These are phyloP conservation scores for Scaptomyza tumidula DNA, from an alignment of 2,888 invertebrate genomes.

Conservation along the genomic window DNA sequence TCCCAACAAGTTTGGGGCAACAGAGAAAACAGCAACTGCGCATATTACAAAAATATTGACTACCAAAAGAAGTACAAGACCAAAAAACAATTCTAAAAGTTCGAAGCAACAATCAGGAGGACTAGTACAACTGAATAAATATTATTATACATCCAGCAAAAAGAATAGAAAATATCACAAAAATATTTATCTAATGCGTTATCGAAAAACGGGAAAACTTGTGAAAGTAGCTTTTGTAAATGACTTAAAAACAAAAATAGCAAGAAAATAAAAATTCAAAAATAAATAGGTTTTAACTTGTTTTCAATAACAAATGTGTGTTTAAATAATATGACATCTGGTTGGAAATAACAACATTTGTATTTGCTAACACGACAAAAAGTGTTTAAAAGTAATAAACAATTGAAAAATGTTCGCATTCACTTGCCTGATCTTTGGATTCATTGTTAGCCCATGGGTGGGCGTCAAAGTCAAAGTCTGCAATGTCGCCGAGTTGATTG, in stretches of 20 bases:
- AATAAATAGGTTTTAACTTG: neutral
- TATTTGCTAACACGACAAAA: neutral
- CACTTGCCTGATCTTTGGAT: conserved; percentile 2
- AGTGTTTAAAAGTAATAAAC: neutral
- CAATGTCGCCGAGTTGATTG: conserved; percentile 49
- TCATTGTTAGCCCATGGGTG: conserved; percentile 10
- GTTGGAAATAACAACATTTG: neutral
- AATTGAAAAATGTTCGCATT: neutral
- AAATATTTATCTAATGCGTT: conserved; percentile 3
- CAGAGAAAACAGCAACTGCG: neutral
- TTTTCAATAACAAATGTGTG: neutral
- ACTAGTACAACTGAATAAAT: neutral
- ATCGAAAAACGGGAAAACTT: neutral
- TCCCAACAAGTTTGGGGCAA: no score
- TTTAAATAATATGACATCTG: no score
- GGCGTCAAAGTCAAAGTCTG: conserved; percentile 16
- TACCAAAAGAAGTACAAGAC: neutral
- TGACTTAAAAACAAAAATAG: conserved; percentile 5
- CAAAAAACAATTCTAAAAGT: neutral
- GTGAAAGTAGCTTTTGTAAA: conserved; percentile 29
- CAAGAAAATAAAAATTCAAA: neutral
- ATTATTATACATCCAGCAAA: neutral
- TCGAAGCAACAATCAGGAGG: neutral
- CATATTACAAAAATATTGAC: neutral
- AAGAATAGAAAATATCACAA: neutral